Evolutionary conservation across 2,888 invertebrate species (phyloP).

Genomic region (Leptopterna dolabrata): DNA sequence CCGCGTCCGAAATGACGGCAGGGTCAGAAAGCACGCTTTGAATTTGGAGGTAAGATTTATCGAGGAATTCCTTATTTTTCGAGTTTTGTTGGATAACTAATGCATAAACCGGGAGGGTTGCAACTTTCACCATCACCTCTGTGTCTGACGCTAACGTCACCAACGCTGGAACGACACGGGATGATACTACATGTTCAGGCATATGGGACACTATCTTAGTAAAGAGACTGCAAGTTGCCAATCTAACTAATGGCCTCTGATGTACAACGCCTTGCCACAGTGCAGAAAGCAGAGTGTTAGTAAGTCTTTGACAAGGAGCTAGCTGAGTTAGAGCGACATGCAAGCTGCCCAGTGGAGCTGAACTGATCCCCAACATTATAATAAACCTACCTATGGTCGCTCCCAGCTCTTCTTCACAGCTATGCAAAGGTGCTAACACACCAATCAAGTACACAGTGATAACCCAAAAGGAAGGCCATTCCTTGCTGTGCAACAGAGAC

Average conservation of each 20-base stretch:
- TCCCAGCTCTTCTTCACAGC: slow-evolving; percentile 61
- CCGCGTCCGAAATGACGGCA: slow-evolving; percentile 67
- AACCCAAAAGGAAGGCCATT: slow-evolving; percentile 62
- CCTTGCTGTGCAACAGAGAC: slow-evolving; percentile 59
- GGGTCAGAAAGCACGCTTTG: slow-evolving; percentile 68
- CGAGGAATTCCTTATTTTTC: slow-evolving; percentile 68
- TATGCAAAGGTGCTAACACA: slow-evolving; percentile 63
- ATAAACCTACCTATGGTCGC: slow-evolving; percentile 64
- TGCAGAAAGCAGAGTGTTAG: slow-evolving; percentile 74
- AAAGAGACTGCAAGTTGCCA: slow-evolving; percentile 73
- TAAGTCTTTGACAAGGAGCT: slow-evolving; percentile 66
- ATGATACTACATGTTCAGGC: slow-evolving; percentile 71
- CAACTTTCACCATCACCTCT: slow-evolving; percentile 74
- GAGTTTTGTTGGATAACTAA: slow-evolving; percentile 69
- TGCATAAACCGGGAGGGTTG: slow-evolving; percentile 75
- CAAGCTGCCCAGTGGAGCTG: slow-evolving; percentile 68
- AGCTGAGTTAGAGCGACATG: slow-evolving; percentile 67
- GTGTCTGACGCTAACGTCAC: slow-evolving; percentile 77
- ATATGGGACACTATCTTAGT: slow-evolving; percentile 71
- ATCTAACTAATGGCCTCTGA: slow-evolving; percentile 72
- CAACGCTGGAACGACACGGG: slow-evolving; percentile 76
- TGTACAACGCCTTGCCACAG: slow-evolving; percentile 79
- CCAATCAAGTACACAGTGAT: slow-evolving; percentile 64
- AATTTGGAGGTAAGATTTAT: slow-evolving; percentile 71
- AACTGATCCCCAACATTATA: slow-evolving; percentile 70